Evolutionary conservation across 2,113 vertebrate species (phyloP).

Genomic region (Calonectris borealis): DNA sequence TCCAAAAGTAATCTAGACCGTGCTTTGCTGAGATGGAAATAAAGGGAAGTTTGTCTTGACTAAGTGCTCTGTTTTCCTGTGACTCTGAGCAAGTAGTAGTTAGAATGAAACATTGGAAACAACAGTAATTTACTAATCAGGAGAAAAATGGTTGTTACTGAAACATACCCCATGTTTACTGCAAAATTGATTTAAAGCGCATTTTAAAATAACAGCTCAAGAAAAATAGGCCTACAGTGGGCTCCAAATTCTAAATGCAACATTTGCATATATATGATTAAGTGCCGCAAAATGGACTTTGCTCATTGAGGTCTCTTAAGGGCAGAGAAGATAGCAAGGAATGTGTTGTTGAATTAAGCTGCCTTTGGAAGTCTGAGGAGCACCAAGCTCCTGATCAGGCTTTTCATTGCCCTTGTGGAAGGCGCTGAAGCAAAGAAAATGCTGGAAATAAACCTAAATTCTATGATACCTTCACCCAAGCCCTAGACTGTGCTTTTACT

Average conservation of each 20-base stretch:
- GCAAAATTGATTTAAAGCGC: constrained; percentile 28
- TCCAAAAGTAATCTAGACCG: constrained; percentile 50
- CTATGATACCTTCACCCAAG: neutral
- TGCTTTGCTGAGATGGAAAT: constrained; percentile 55
- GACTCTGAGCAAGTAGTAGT: constrained; percentile 29
- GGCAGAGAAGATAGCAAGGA: neutral
- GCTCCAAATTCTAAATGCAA: constrained; percentile 37
- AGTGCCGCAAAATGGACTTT: neutral
- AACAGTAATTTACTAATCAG: constrained; percentile 65
- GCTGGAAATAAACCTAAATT: neutral
- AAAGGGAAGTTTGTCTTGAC: constrained; percentile 58
- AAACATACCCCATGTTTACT: constrained; percentile 29
- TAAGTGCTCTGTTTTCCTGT: constrained; percentile 48
- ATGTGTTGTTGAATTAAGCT: neutral
- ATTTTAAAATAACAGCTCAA: constrained; percentile 35
- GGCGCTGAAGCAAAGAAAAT: neutral
- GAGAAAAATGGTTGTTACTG: constrained; percentile 44
- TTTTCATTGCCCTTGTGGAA: neutral
- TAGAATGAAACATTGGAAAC: constrained; percentile 49
- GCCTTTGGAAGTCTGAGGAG: constrained; percentile 2
- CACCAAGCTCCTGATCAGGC: neutral
- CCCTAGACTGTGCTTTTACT: neutral
- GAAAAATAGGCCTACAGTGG: neutral
- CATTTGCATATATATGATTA: constrained; percentile 32
- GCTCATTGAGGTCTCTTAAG: neutral